phyloP scores from a whole-genome alignment of 2,113 vertebrate genomes.

The Ornithorhynchus anatinus region DNA sequence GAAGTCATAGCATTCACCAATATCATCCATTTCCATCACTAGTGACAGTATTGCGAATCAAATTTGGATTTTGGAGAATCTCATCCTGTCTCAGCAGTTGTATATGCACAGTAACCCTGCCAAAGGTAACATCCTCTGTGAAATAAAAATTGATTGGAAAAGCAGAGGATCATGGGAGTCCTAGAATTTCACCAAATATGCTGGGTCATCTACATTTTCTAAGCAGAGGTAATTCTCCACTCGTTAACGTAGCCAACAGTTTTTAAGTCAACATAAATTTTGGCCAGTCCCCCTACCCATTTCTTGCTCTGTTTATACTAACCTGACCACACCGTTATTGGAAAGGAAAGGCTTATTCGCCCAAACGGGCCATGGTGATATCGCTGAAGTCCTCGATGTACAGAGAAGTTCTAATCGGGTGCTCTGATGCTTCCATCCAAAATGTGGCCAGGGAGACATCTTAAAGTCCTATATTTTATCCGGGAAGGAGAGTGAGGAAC shows the following conservation, averaged over 20 bases:
- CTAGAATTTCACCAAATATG: not conserved
- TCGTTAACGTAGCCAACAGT: not conserved
- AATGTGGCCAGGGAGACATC: too few relatives aligned
- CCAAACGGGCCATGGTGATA: rapidly evolving
- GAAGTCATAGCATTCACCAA: not conserved
- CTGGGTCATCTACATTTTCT: not conserved
- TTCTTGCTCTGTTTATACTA: not conserved
- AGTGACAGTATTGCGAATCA: not conserved
- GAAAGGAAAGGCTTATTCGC: not conserved
- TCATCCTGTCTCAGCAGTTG: rapidly evolving
- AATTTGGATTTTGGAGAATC: not conserved
- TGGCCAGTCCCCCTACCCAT: not conserved
- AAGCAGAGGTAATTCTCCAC: not conserved
- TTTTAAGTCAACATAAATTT: not conserved
- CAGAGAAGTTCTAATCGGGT: too few relatives aligned
- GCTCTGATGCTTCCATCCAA: too few relatives aligned
- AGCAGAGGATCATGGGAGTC: not conserved
- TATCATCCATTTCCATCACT: not conserved
- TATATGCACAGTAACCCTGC: not conserved
- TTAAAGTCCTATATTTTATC: too few relatives aligned
- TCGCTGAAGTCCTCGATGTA: not conserved
- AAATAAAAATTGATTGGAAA: not conserved
- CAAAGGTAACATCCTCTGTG: not conserved
- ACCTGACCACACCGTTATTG: not conserved
- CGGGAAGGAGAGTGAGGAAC: too few relatives aligned